Evolutionary conservation across 2,888 invertebrate genomes (phyloP).

Genomic region (Nomada flava): DNA sequence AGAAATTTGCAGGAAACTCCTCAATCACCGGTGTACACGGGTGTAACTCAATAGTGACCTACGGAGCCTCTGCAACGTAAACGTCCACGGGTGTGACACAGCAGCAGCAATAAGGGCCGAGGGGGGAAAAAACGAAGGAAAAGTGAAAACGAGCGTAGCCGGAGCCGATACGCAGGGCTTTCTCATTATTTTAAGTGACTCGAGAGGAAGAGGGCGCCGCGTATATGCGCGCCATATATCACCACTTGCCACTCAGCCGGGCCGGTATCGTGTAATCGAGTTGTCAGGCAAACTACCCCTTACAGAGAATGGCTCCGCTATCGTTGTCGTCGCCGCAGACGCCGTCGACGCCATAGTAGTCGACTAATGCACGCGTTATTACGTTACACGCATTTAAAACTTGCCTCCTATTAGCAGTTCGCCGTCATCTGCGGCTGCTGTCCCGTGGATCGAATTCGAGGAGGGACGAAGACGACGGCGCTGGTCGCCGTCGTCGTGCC

Average conservation of each 20-base stretch:
- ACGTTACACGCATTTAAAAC: conserved; percentile 77
- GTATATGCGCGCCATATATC: conserved; percentile 75
- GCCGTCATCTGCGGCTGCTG: conserved; percentile 66
- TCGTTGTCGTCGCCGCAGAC: conserved; percentile 73
- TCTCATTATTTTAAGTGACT: conserved; percentile 75
- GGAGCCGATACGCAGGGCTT: conserved; percentile 68
- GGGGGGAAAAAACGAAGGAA: conserved; percentile 30
- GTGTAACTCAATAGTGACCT: conserved; percentile 41
- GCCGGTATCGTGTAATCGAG: conserved; percentile 78
- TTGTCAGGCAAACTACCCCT: conserved; percentile 81
- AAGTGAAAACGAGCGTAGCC: conserved; percentile 35
- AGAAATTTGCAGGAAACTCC: background rate
- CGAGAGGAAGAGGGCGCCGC: conserved; percentile 57
- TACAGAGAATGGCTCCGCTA: conserved; percentile 75
- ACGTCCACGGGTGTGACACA: conserved; percentile 30
- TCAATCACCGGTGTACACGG: conserved; percentile 12
- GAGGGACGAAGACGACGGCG: conserved; percentile 28
- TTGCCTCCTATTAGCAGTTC: conserved; percentile 75
- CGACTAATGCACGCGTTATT: conserved; percentile 77
- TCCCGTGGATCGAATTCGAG: conserved; percentile 60
- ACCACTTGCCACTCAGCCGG: conserved; percentile 78
- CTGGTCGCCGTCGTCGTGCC: background rate
- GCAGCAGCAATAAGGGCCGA: conserved; percentile 32
- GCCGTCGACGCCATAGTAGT: conserved; percentile 73
- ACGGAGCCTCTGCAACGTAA: conserved; percentile 29